phyloP scores from a whole-genome alignment of 2,888 invertebrate genomes.

The Apoda limacodes region DNA sequence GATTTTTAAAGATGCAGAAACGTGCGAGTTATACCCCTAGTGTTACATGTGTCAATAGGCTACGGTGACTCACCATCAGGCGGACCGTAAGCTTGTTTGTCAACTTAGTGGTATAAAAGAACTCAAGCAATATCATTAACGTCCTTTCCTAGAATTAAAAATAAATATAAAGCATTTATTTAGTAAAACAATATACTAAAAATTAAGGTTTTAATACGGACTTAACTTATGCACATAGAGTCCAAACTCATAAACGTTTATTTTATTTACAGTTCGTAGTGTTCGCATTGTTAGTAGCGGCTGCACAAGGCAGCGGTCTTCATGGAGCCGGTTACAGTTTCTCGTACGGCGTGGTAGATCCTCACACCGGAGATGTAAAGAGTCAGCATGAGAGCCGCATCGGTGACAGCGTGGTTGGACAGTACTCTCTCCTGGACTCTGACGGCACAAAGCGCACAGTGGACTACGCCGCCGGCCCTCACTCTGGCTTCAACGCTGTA shows the following conservation, averaged over 20 bases:
- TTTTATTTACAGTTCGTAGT: slow-evolving; percentile 38
- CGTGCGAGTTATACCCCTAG: too few relatives aligned
- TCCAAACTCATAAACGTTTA: too few relatives aligned
- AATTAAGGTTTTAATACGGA: slow-evolving; percentile 1
- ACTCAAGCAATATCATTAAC: too few relatives aligned
- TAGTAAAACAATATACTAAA: neutral
- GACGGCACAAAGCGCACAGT: slow-evolving; percentile 64
- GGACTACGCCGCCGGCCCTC: slow-evolving; percentile 62
- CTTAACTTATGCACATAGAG: neutral
- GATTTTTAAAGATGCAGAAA: too few relatives aligned
- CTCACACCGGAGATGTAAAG: slow-evolving; percentile 61
- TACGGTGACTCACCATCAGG: too few relatives aligned
- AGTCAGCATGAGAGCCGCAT: slow-evolving; percentile 57
- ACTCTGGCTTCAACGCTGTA: slow-evolving; percentile 64
- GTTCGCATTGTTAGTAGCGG: slow-evolving; percentile 33
- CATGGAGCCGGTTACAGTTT: slow-evolving; percentile 45
- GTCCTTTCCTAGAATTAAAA: too few relatives aligned
- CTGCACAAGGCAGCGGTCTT: slow-evolving; percentile 31
- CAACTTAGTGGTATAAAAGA: too few relatives aligned
- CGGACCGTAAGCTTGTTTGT: too few relatives aligned
- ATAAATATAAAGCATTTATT: too few relatives aligned
- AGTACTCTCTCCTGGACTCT: slow-evolving; percentile 60
- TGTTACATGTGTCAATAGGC: too few relatives aligned
- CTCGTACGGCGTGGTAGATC: slow-evolving; percentile 63
- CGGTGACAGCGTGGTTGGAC: slow-evolving; percentile 59